Percentiles rank a stretch among this genome's conserved stretches.
These are phyloP conservation scores for Epinephelus malabaricus DNA, from an alignment of 2,797 vertebrate genomes.

Conservation along the genomic window DNA sequence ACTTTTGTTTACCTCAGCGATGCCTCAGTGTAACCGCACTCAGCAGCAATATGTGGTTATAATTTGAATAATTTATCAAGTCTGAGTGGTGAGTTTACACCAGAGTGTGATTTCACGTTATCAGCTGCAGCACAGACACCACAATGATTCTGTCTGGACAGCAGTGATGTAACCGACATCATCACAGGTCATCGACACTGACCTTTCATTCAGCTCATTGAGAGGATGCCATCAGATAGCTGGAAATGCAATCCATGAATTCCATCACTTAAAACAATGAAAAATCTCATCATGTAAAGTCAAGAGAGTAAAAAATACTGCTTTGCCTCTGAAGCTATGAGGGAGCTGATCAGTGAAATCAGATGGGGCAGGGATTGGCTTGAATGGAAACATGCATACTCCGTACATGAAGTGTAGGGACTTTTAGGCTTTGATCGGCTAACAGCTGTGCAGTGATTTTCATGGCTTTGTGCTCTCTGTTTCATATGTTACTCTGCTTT, in stretches of 20 bases:
- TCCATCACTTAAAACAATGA: background rate
- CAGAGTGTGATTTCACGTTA: background rate
- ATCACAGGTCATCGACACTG: background rate
- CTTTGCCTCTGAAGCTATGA: background rate
- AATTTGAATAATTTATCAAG: background rate
- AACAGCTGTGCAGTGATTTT: slow-evolving; percentile 6
- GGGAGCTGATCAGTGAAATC: slow-evolving; percentile 4
- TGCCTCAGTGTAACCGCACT: background rate
- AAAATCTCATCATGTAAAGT: background rate
- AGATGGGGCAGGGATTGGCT: background rate
- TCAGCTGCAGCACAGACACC: background rate
- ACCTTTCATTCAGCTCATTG: slow-evolving; percentile 6
- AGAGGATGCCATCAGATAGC: background rate
- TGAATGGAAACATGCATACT: slow-evolving; percentile 12
- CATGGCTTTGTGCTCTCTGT: slow-evolving; percentile 7
- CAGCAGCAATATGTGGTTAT: background rate
- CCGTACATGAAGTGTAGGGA: background rate
- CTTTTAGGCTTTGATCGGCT: background rate
- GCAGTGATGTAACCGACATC: slow-evolving; percentile 12
- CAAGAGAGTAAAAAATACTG: background rate
- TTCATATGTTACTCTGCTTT: background rate
- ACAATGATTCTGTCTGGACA: slow-evolving; percentile 1
- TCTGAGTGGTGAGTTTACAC: background rate
- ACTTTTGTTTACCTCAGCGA: background rate
- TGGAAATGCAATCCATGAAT: background rate